Base-by-base conservation (phyloP, 2,797 vertebrate species). In the Harpagifer antarcticus region DNA sequence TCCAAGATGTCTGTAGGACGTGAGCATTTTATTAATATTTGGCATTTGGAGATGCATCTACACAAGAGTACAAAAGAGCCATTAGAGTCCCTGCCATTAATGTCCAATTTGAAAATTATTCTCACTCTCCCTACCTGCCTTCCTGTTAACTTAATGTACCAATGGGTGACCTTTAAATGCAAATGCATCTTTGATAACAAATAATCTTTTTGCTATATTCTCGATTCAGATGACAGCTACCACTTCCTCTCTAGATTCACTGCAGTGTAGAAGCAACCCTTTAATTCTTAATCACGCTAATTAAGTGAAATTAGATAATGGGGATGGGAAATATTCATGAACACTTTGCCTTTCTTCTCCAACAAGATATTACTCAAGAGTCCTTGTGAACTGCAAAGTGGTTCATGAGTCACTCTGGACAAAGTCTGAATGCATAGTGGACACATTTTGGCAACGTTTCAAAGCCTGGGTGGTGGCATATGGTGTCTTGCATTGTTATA, bases 241-340 rank as follows among this genome's bases (percentile, higher is more conserved):
- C 59, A 68, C 84, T 90, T 89, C 57, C 78, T 88, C 71, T 77
- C 79, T 27, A 54, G 19, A 88, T 73, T 80, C 71, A 83, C 74
- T 72, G 23, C 23, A 27, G 23, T 27, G 64, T 66, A 76, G 68
- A 87, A 19, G 54, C 73, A 83, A 86, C 79, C 68, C 77, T 85
- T 91, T 79, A 91, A 85, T 83, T 89, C 83, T 91, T 93, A 92
- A 93, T 93, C 84, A 87, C 73, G 59, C 79, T 89, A 91, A 93
- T 94, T 86, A 90, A 82, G 84, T 79, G 65, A 88, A 92, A 91
- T 93, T 93, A 93, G 83, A 89, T 88, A 89, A 88, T 83, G 81
- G 72, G 58, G 75, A 64, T 74, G 60, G 90, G 68, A 92, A 93
- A 92, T 88, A 93, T 91, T 91, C 66, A 93, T 92, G 20, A 2